phyloP scores from a whole-genome alignment of 2,888 invertebrate species.

The Ellobium chinense region DNA sequence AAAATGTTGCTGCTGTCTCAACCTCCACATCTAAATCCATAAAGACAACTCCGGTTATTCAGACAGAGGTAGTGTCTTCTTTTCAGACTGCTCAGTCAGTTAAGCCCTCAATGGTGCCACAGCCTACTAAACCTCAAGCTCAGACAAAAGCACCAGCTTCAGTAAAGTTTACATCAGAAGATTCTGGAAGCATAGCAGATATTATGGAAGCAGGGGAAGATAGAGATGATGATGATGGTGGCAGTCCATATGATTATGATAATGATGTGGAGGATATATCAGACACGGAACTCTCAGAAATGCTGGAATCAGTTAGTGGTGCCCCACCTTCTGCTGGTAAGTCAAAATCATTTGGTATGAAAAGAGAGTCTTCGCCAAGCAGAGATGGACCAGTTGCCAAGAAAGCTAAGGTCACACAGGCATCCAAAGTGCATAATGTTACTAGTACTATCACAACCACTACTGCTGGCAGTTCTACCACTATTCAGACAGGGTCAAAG shows the following conservation, averaged over 20 bases:
- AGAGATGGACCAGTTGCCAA: constrained; percentile 2
- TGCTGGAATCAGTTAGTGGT: not conserved
- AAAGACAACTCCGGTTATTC: not conserved
- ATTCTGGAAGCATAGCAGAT: constrained; percentile 12
- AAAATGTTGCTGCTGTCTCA: not conserved
- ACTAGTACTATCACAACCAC: not conserved
- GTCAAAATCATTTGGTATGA: not conserved
- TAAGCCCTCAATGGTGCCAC: too few species aligned
- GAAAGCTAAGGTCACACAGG: not conserved
- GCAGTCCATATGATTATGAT: not conserved
- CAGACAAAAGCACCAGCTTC: not conserved
- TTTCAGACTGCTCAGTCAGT: too few species aligned
- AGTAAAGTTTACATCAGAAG: not conserved
- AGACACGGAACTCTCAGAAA: constrained; percentile 12
- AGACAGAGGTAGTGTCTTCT: too few species aligned
- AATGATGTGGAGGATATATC: constrained; percentile 17
- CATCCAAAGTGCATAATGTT: too few species aligned
- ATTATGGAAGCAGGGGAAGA: constrained; percentile 14
- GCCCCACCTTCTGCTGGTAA: not conserved
- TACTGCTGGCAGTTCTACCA: not conserved
- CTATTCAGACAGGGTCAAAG: not conserved
- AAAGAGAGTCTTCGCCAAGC: constrained; percentile 4
- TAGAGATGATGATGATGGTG: not conserved
- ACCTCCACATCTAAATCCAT: not conserved
- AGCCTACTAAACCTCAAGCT: too few species aligned